Evolutionary conservation across 2,888 invertebrate genomes (phyloP), one percentile per base, ranked within the genome.

Genomic region (Drosophila diplacantha): DNA sequence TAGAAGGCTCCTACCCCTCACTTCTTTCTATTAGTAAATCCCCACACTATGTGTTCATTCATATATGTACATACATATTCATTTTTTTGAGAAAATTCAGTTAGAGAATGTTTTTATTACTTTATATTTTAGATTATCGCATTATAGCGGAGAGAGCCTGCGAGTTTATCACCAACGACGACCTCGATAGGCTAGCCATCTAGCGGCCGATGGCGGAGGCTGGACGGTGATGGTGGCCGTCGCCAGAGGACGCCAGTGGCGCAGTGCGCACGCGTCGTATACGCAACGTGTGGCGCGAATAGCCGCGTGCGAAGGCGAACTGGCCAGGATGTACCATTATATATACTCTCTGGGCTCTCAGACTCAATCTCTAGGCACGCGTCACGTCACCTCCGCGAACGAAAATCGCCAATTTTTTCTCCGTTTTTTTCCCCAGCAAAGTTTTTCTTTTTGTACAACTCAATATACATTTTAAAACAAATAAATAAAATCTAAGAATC

Each of bases 91-190:
- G 9, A 24, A 26, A 26, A 43, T 11, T 9, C 5, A 3, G 3
- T 16, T 7, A 24, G 8, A 0, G 0, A 9, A 41, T 16, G 11
- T 4, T 24, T 6, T 0, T 26, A 11, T 31, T 5, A 3, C 3
- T 34, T 14, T 7, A 3, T 0, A 6, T 46, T 22, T 22, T 24
- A 81, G 83, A 70, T 41, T 80, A 82, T 51, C 67, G 65, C 7
- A 69, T 80, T 9, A 62, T 80, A 18, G 73, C 83, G 2, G 54
- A 74, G 20, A 46, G 66, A 20, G 83, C 79, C 24, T 80, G 79
- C 16, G 81, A 82, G 41, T 55, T 69, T 24, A 64, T 79, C 0
- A 75, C 67, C 47, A 58, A 70, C 37, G 81, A 80, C 7, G 75
- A 82, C 31, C 62, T 82, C 1, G 46, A 43, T 12, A 67, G 70